A percentile compares a stretch with the other conserved stretches of the same genome.
Conservation (phyloP, 2,888 invertebrate genomes). For the Biston stratarius region DNA sequence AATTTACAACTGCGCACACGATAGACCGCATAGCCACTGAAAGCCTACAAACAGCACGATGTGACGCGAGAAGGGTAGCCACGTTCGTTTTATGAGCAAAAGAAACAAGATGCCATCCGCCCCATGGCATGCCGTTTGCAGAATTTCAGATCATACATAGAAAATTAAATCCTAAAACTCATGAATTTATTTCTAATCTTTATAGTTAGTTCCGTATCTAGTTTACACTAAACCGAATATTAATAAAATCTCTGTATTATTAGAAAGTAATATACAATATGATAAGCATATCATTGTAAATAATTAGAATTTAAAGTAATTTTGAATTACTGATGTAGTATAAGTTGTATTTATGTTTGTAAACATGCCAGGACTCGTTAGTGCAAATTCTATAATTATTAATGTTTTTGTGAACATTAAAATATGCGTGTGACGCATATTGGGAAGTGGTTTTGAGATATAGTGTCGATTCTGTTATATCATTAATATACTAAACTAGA, state of each 20-base stretch:
- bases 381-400: conserved; percentile 15
- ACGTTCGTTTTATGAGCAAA: too few species aligned
- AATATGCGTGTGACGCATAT: conserved; percentile 23
- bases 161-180: too few species aligned
- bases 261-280: conserved; percentile 35
- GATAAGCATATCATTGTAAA: conserved; percentile 38
- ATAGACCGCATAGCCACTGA: too few species aligned
- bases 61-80: too few species aligned
- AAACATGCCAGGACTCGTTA: conserved; percentile 22
- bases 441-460: neutral
- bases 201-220: neutral
- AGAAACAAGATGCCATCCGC: too few species aligned
- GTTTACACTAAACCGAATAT: conserved; percentile 15
- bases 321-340: conserved; percentile 19
- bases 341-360: conserved; percentile 9
- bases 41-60: too few species aligned
- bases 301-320: conserved; percentile 24
- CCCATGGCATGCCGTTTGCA: too few species aligned
- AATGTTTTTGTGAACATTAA: conserved; percentile 1
- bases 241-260: conserved; percentile 27
- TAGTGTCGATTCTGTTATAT: neutral
- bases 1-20: too few species aligned
- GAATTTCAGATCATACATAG: too few species aligned
- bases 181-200: too few species aligned
- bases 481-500: neutral